phyloP scores from a whole-genome alignment of 2,797 vertebrate species.

The Rhabdophis nuchalis region DNA sequence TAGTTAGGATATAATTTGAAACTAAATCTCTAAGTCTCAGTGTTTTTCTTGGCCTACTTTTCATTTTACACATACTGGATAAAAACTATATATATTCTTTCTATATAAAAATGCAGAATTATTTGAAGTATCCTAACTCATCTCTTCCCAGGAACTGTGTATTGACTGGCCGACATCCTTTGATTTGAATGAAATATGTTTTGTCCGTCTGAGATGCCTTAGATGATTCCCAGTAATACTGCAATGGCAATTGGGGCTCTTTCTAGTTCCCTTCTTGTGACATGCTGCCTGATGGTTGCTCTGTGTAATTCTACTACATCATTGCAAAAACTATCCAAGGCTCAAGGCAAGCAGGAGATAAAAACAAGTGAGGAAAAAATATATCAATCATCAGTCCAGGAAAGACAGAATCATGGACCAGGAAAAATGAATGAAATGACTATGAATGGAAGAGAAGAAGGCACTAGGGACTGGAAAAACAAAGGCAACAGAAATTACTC shows the following conservation, averaged over 20 bases:
- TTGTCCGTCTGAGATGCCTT: slow-evolving; percentile 82
- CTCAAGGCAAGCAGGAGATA: slow-evolving; percentile 70
- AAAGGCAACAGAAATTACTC: slow-evolving; percentile 75
- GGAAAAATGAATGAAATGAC: slow-evolving; percentile 77
- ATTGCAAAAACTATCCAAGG: slow-evolving; percentile 74
- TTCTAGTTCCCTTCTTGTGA: slow-evolving; percentile 84
- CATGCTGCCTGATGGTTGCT: slow-evolving; percentile 85
- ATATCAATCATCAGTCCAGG: slow-evolving; percentile 68
- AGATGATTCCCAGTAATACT: slow-evolving; percentile 86
- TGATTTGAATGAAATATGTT: slow-evolving; percentile 81
- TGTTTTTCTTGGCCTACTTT: not conserved
- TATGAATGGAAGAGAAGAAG: slow-evolving; percentile 72
- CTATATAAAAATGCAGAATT: slow-evolving; percentile 8
- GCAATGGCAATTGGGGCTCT: slow-evolving; percentile 88
- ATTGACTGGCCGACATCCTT: slow-evolving; percentile 75
- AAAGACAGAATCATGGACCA: slow-evolving; percentile 61
- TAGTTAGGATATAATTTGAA: not conserved
- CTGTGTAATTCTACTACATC: slow-evolving; percentile 85
- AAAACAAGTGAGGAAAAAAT: slow-evolving; percentile 76
- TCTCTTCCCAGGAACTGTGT: slow-evolving; percentile 82
- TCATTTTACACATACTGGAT: slow-evolving; percentile 1
- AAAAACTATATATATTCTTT: slow-evolving; percentile 38
- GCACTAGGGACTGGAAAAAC: slow-evolving; percentile 70
- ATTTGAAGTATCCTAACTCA: slow-evolving; percentile 61
- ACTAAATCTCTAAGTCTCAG: not conserved